Percentiles rank a stretch among this genome's conserved stretches.
Evolutionary conservation across 2,113 vertebrate genomes (phyloP).

Genomic region (Pycnonotus jocosus): DNA sequence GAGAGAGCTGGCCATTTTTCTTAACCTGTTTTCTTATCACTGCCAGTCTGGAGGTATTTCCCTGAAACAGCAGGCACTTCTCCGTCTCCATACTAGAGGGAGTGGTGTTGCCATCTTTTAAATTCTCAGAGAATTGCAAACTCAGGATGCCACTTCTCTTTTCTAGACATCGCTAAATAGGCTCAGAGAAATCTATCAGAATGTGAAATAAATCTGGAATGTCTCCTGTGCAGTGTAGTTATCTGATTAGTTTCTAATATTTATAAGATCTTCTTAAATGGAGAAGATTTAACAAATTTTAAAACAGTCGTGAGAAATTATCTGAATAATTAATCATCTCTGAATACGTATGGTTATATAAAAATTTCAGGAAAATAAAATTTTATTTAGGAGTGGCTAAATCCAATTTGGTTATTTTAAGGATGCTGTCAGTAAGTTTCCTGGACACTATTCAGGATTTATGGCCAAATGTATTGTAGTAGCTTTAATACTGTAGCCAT

Average conservation of each 20-base stretch:
- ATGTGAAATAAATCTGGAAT: neutral
- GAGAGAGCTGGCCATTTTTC: slow-evolving; percentile 7
- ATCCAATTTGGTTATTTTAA: neutral
- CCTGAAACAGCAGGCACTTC: neutral
- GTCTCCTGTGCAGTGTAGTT: neutral
- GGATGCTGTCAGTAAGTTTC: neutral
- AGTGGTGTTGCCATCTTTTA: neutral
- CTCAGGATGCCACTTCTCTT: neutral
- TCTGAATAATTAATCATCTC: neutral
- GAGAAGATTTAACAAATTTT: neutral
- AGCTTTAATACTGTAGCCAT: neutral
- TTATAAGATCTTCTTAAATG: neutral
- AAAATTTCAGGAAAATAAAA: neutral
- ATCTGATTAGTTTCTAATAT: neutral
- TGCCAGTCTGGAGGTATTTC: neutral
- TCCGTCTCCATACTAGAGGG: neutral
- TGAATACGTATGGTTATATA: neutral
- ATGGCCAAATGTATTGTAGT: neutral
- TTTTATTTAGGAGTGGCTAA: neutral
- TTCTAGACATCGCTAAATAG: neutral
- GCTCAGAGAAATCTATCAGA: neutral
- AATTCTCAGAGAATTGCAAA: neutral
- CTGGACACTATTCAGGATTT: neutral
- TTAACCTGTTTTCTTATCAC: neutral
- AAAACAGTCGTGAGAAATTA: neutral